Evolutionary conservation across 37 sponge, comb jelly and placozoan species (phyloP), one percentile per base, ranked within the genome.

Genomic region (Bolinopsis microptera): DNA sequence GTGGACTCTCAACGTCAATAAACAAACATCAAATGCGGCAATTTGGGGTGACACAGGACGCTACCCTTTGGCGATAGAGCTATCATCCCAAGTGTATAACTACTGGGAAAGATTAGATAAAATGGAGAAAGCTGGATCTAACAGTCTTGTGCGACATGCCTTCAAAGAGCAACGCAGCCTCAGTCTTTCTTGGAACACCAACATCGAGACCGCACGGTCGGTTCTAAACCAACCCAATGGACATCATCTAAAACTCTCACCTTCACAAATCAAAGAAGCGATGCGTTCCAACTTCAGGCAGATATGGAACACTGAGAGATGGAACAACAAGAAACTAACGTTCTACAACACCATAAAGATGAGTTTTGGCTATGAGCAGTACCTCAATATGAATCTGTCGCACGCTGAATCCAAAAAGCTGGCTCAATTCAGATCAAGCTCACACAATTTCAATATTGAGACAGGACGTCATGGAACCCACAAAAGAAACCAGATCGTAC

Each of bases 21-120:
- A 70, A 26, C 2, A 22, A 3, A 70, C 1, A n/a, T n/a, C n/a
- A n/a, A n/a, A n/a, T n/a, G n/a, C n/a, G n/a, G n/a, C n/a, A n/a
- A n/a, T n/a, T n/a, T 70, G 74, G 74, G 74, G 74, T 8, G 74
- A 70, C 74, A n/a, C 25, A n/a, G 74, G 74, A 70, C 25, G 74
- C 2, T n/a, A 8, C 2, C 74, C 74, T 5, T 1, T 70, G 28
- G 30, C 21, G 3, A 22, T 70, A 22, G 21, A 9, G 3, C 74
- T 70, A 22, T 22, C 26, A n/a, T 24, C 5, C 24, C 74, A 70
- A n/a, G 1, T 22, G 25, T n/a, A 5, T 2, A n/a, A 28, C 3
- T 70, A 70, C 74, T n/a, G 2, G 74, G 3, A 70, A 5, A 70
- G 26, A 26, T n/a, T 70, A 9, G 3, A 3, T n/a, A 70, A 3